Base-by-base conservation (phyloP, 2,888 invertebrate genomes). In the Allacma fusca region DNA sequence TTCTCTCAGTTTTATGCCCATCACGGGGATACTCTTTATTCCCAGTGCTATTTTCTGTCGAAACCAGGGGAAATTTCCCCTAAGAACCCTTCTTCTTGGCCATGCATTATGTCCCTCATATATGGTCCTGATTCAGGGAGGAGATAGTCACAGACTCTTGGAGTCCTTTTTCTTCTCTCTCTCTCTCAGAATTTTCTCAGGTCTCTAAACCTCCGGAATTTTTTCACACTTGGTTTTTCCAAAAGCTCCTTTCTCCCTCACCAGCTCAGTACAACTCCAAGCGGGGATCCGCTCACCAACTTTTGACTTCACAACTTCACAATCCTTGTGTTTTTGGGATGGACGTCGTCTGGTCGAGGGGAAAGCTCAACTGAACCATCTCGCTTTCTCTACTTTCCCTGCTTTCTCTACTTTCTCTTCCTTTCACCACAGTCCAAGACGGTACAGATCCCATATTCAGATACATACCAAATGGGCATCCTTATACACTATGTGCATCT, bases 1-100 rank as follows among this genome's bases (percentile, higher is more conserved):
- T 79, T 78, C 70, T 72, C 72, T 68, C 50, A 75, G 78, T 80
- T 82, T 82, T 81, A 81, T 82, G 79, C 82, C 80, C 81, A 82
- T 82, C 80, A 76, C 80, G 80, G 80, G 80, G 79, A 79, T 80
- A 79, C 79, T 79, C 77, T 74, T 71, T 75, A 81, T 78, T 82
- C 80, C 82, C 81, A 78, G 59, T 76, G 72, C 80, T 80, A 80
- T 80, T 79, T 81, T 77, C 79, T 44, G 57, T 50, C 24, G 44
- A 69, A 59, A 75, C 64, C 59, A 57, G 26, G 69, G 59, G 43
- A 62, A 76, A 62, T 64, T 64, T 62, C 62, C 50, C 5, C 34
- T 28, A 70, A 72, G 24, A 72, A 72, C 40, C 23, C 72, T n/a
- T 21, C 24, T 43, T 23, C 40, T 16, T 50, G 50, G 50, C 16